Evolutionary conservation across 2,113 vertebrate species (phyloP), one percentile per base, ranked within the genome.

Genomic region (Poecile atricapillus): DNA sequence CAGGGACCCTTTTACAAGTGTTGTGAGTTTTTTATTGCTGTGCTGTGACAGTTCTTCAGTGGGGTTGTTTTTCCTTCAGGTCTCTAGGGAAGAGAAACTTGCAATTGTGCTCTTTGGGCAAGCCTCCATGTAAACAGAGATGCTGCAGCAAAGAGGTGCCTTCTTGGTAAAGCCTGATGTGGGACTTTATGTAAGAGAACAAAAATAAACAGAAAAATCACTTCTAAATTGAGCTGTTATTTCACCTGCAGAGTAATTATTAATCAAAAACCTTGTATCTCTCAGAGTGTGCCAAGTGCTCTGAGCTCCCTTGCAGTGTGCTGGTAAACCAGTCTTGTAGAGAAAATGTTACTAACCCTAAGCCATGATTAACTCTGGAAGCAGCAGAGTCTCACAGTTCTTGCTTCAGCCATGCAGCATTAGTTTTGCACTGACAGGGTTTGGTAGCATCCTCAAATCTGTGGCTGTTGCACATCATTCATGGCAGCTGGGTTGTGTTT

Each of bases 201-300:
- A 84, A 53, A 87, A 91, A 76, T 33, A 80, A 93, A 46, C 1
- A 6, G 70, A 65, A 91, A 47, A 30, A 37, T 65, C 25, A 11
- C 56, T 77, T 90, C 67, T 73, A 86, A 85, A 88, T 20, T 9
- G 71, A 86, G 63, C 70, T 93, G 47, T 74, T 90, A 8, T 27
- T 90, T 74, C 47, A 96, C 63, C 71, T 77, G 78, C 75, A 52
- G 70, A 39, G 60, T 77, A 95, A 88, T 91, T 93, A 91, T 82
- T 87, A 82, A 95, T 94, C 91, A 86, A 78, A 96, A 84, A 69
- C 46, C 58, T 76, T 35, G 7, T 46, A 24, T 87, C 44, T 82
- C 74, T 52, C 76, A 56, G 56, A 33, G 46, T 1, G 13, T 24
- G 7, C 17, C 22, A 37, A 59, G 39, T 27, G 60, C 50, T 81